phyloP scores from a whole-genome alignment of 2,888 invertebrate species.

The Chesias legatella region DNA sequence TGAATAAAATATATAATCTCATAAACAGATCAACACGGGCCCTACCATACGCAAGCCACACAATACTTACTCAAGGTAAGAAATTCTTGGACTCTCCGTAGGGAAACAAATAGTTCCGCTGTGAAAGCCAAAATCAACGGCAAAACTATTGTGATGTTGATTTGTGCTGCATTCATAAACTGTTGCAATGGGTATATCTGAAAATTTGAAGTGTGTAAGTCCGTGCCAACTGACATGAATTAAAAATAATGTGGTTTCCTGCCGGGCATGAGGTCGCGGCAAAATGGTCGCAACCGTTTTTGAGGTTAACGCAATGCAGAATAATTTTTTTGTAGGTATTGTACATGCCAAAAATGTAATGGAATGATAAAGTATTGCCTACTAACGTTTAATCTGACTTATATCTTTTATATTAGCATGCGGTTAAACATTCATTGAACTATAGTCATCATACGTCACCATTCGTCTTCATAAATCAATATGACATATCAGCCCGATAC shows the following conservation, averaged over 20 bases:
- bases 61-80: slow-evolving; percentile 51
- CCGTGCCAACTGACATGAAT: slow-evolving; percentile 24
- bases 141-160: slow-evolving; percentile 65
- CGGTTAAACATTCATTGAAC: slow-evolving; percentile 4
- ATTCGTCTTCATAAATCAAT: too few species aligned
- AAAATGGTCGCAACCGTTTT: slow-evolving; percentile 15
- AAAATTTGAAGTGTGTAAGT: slow-evolving; percentile 31
- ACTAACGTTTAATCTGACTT: background rate
- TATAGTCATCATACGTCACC: too few species aligned
- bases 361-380: background rate
- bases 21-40: background rate
- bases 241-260: slow-evolving; percentile 25
- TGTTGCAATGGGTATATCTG: slow-evolving; percentile 74
- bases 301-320: slow-evolving; percentile 22
- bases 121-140: slow-evolving; percentile 78
- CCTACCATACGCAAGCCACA: background rate
- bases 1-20: too few species aligned
- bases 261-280: slow-evolving; percentile 20
- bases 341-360: slow-evolving; percentile 7
- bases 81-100: slow-evolving; percentile 63
- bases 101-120: slow-evolving; percentile 76
- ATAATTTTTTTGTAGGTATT: slow-evolving; percentile 17
- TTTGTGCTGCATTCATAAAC: slow-evolving; percentile 64
- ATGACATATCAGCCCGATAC: too few species aligned
- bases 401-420: slow-evolving; percentile 2